Percentiles rank a stretch among this genome's conserved stretches.
These are phyloP conservation scores for Falco biarmicus DNA, from an alignment of 2,797 vertebrate genomes.

Conservation along the genomic window DNA sequence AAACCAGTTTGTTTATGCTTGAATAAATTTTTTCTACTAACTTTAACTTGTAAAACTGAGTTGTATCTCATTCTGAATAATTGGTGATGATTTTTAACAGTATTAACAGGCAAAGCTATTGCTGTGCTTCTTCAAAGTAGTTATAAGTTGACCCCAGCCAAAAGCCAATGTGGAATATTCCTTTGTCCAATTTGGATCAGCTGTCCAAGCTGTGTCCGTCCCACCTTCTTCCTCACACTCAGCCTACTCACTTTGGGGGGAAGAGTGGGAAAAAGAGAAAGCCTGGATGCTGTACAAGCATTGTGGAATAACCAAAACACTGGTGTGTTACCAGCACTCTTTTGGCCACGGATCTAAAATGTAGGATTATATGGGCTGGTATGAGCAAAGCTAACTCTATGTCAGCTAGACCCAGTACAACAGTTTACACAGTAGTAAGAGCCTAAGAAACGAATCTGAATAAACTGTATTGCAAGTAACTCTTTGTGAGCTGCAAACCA, in stretches of 20 bases:
- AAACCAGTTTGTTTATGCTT: not conserved
- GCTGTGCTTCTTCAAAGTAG: not conserved
- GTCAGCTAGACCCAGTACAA: not conserved
- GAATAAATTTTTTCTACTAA: not conserved
- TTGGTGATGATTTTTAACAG: not conserved
- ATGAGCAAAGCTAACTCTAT: not conserved
- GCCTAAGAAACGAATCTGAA: not conserved
- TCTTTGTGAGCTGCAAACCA: not conserved
- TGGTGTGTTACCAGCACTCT: not conserved
- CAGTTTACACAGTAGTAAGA: not conserved
- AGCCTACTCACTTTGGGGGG: not conserved
- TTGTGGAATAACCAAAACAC: not conserved
- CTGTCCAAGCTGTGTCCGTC: not conserved
- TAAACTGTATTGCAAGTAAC: not conserved
- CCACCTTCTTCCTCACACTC: not conserved
- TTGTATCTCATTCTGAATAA: not conserved
- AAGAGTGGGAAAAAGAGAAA: not conserved
- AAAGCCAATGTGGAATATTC: not conserved
- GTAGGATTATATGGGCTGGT: accelerated
- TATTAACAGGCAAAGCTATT: not conserved
- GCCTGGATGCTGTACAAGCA: not conserved
- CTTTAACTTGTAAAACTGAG: not conserved
- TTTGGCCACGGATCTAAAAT: not conserved
- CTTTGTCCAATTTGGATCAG: not conserved
- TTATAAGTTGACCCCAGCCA: not conserved